Base-by-base conservation (phyloP, 2,113 vertebrate species). In the Eublepharis macularius region DNA sequence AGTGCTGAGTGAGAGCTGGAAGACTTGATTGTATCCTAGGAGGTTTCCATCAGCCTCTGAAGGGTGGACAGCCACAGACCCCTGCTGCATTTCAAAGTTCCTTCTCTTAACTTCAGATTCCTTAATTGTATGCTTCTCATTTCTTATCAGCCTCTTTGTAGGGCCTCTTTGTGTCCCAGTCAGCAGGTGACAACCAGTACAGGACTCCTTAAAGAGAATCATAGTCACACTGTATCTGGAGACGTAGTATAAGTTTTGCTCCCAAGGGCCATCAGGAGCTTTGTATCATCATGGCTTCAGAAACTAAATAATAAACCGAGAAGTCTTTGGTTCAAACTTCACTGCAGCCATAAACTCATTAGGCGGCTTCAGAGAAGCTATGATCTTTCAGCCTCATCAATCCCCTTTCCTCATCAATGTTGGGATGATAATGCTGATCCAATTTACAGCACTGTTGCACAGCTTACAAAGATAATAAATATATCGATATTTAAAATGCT, bases 41-140 rank as follows among this genome's bases (percentile, higher is more conserved):
- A 8, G 88, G 83, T 90, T 93, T 90, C 90, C 91, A 91, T 89
- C 78, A 92, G 51, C 66, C 80, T 49, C 90, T 51, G 74, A 93
- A 86, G 68, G 82, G 39, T 4, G 13, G 51, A 86, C 68, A 86
- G 87, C 90, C 47, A 11, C 13, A 88, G 79, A 93, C 54, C 75
- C 88, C 91, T 80, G 68, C 79, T 39, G 92, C 82, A 89, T 63
- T 92, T 82, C 89, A 93, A 92, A 93, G 90, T 87, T n/a, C 92
- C 93, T 84, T 90, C 76, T 26, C 70, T 89, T 6, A 0, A 74
- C 80, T 94, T 89, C 90, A 54, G 87, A 82, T 86, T 88, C 76
- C 65, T 70, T 94, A 93, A 95, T 93, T 92, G 90, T 85, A 91
- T 4, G 17, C 4, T 85, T 93, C 91, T 86, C 65, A 90, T 88